phyloP scores from a whole-genome alignment of 2,888 invertebrate species.

The Rhodophaea formosa region DNA sequence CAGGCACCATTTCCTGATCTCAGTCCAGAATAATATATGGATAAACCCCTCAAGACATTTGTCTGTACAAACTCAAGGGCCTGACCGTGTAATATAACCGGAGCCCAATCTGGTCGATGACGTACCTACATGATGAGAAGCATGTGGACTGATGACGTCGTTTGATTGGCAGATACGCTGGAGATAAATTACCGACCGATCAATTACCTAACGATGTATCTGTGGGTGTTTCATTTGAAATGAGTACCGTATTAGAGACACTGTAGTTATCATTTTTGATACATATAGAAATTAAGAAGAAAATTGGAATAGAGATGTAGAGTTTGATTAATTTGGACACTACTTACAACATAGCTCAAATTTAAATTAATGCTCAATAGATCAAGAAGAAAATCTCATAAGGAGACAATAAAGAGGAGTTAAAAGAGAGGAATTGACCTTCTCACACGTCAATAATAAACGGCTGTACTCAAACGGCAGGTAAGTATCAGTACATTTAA shows the following conservation, averaged over 20 bases:
- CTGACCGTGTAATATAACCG: not conserved
- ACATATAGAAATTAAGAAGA: not conserved
- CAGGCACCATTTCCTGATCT: too few species aligned
- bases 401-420: too few species aligned
- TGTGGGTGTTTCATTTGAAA: not conserved
- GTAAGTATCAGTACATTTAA: too few species aligned
- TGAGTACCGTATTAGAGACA: not conserved
- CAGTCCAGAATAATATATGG: too few species aligned
- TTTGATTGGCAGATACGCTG: not conserved
- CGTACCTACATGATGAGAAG: not conserved
- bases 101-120: not conserved
- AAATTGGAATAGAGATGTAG: not conserved
- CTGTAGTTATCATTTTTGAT: not conserved
- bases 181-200: conserved; percentile 5
- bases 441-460: too few species aligned
- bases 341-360: too few species aligned
- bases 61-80: not conserved
- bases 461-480: too few species aligned
- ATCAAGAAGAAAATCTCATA: too few species aligned
- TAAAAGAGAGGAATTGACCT: too few species aligned
- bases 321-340: not conserved
- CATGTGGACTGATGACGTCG: not conserved
- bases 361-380: too few species aligned
- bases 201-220: not conserved
- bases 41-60: too few species aligned